Percentiles rank a stretch among this genome's conserved stretches.
These are phyloP conservation scores for Oryzias javanicus DNA, from an alignment of 2,113 vertebrate genomes.

Conservation along the genomic window DNA sequence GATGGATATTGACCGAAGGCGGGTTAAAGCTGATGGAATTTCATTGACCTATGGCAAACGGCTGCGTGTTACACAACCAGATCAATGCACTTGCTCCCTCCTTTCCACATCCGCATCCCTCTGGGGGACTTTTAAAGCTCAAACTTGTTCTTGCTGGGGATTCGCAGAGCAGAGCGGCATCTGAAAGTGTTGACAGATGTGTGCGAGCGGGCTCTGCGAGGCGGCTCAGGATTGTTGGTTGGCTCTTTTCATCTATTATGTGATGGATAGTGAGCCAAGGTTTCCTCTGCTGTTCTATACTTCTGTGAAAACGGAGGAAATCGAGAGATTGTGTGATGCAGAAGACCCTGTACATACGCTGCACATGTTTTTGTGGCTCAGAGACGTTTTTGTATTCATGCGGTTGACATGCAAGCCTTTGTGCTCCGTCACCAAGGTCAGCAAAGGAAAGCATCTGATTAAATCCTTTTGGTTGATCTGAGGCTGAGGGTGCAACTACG, in stretches of 20 bases:
- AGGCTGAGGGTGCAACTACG: slow-evolving; percentile 26
- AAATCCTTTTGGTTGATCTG: slow-evolving; percentile 38
- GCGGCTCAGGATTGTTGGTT: slow-evolving; percentile 31
- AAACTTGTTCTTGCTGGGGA: slow-evolving; percentile 42
- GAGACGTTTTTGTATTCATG: slow-evolving; percentile 41
- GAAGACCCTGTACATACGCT: slow-evolving; percentile 30
- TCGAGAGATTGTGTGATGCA: slow-evolving; percentile 34
- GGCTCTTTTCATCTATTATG: slow-evolving; percentile 45
- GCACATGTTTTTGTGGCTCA: slow-evolving; percentile 21
- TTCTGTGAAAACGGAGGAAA: slow-evolving; percentile 43
- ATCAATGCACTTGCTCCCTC: slow-evolving; percentile 64
- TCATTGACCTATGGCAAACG: slow-evolving; percentile 66
- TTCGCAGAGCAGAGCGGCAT: slow-evolving; percentile 5
- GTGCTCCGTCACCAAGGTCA: slow-evolving; percentile 55
- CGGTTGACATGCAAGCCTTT: slow-evolving; percentile 24
- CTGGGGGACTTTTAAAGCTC: slow-evolving; percentile 54
- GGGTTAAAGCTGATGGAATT: slow-evolving; percentile 62
- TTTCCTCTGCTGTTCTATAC: slow-evolving; percentile 33
- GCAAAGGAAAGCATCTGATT: slow-evolving; percentile 38
- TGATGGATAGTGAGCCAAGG: slow-evolving; percentile 39
- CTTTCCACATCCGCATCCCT: slow-evolving; percentile 28
- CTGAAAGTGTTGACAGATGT: slow-evolving; percentile 48
- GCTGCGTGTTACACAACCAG: slow-evolving; percentile 58
- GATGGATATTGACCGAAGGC: slow-evolving; percentile 67
- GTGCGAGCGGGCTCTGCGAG: slow-evolving; percentile 25